A percentile compares a stretch with the other conserved stretches of the same genome.
These are phyloP conservation scores for Drosophila anomalipes DNA, from an alignment of 2,888 invertebrate genomes.

Conservation along the genomic window DNA sequence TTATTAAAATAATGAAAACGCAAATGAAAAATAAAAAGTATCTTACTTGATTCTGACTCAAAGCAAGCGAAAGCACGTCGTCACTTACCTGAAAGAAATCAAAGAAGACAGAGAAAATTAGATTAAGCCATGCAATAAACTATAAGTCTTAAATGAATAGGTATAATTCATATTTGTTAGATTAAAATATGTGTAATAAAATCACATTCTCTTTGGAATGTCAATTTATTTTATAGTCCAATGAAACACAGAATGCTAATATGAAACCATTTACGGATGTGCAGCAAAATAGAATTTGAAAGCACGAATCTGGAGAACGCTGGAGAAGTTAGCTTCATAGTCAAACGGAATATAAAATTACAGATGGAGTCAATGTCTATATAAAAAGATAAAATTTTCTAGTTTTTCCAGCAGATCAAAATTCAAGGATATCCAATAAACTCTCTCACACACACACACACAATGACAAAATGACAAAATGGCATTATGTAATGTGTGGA, in stretches of 20 bases:
- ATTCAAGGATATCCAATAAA: conserved; percentile 11
- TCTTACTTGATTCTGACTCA: conserved; percentile 83
- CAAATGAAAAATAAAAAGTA: conserved; percentile 25
- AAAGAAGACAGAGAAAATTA: conserved; percentile 14
- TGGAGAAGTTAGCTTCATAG: background rate
- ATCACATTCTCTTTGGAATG: no score
- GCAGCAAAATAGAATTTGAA: background rate
- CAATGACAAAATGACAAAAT: conserved; percentile 9
- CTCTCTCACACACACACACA: background rate
- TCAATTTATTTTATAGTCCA: background rate
- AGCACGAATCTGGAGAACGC: background rate
- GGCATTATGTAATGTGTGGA: conserved; percentile 20
- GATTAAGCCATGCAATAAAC: background rate
- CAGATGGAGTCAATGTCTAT: background rate
- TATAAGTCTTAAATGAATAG: no score
- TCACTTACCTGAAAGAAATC: conserved; percentile 81
- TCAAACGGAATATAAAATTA: background rate
- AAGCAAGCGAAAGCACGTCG: conserved; percentile 82
- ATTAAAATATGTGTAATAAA: no score
- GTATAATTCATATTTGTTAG: no score
- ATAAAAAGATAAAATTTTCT: no score
- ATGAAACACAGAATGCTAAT: background rate
- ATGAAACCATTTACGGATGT: background rate
- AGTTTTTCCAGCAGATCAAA: conserved; percentile 1
- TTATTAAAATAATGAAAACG: conserved; percentile 1